Base-by-base conservation (phyloP, 2,113 vertebrate species). In the Elaphurus davidianus region DNA sequence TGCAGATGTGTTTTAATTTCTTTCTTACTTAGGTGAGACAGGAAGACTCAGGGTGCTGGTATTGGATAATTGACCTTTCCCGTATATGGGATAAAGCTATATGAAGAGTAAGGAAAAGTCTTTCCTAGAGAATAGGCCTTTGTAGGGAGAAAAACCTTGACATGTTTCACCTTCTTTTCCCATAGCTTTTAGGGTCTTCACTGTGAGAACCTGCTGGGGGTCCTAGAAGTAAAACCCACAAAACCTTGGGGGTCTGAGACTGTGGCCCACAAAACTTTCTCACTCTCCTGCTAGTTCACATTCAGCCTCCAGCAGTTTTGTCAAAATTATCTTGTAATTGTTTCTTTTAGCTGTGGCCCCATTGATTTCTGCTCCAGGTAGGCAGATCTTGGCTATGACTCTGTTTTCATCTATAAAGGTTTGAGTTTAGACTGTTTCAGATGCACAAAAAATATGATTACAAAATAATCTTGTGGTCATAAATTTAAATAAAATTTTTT, bases 401-500 rank as follows among this genome's bases (percentile, higher is more conserved):
- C n/a, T 92, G 54, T 57, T 57, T 71, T 94, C 19, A 43, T 87
- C 82, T 95, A 9, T 82, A 55, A 96, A 64, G 16, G 28, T 78
- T 45, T 86, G 43, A 25, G 10, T 76, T 91, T 82, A 57, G 27
- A 82, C 30, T 55, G 14, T 82, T 95, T 88, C 15, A 62, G 67
- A 93, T 57, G 10, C 79, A 54, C n/a, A 86, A 19, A 25, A 25
- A 71, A n/a, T 88, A 55, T 2, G 79, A 86, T 55, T 97, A 67
- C 25, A 62, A 84, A 55, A 47, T 95, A 59, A 88, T 4, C 67
- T 87, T 92, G 90, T 94, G 13, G 71, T 82, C 10, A 91, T 76
- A 43, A 76, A 71, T 96, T 86, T 94, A n/a, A 96, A 76, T 64
- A 83, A 82, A 82, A 94, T 78, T 33, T 81, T 85, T 90, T 90